Percentiles rank a stretch among this genome's conserved stretches.
phyloP scores from a whole-genome alignment of 35 echinoderm and acorn worm species.

The Ptychodera flava region DNA sequence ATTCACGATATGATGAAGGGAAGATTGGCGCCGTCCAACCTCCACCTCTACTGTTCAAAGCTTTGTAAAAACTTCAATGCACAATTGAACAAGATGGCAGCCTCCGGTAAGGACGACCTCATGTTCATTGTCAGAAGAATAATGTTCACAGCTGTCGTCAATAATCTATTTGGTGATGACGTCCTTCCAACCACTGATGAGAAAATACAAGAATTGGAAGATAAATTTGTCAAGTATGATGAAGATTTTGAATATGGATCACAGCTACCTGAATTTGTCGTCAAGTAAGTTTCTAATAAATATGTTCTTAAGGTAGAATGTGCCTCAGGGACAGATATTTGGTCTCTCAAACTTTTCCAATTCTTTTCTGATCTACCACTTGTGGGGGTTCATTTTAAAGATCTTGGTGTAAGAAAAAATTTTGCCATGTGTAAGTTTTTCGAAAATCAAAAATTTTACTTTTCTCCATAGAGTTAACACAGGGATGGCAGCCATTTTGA shows the following conservation, averaged over 20 bases:
- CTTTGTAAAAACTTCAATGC: background rate
- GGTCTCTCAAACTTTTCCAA: too few relatives aligned
- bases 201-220: conserved; percentile 11
- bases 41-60: background rate
- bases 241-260: conserved; percentile 23
- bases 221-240: conserved; percentile 16
- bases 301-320: too few relatives aligned
- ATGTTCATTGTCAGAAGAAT: conserved; percentile 4
- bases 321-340: too few relatives aligned
- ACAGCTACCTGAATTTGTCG: conserved; percentile 3
- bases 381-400: too few relatives aligned
- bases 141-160: conserved; percentile 17
- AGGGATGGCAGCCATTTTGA: too few relatives aligned
- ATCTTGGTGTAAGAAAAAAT: too few relatives aligned
- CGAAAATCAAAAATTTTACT: too few relatives aligned
- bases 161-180: conserved; percentile 16
- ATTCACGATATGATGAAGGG: conserved; percentile 21
- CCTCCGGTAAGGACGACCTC: background rate
- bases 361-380: too few relatives aligned
- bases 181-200: background rate
- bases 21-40: conserved; percentile 6
- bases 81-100: background rate
- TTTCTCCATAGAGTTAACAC: too few relatives aligned
- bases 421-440: too few relatives aligned
- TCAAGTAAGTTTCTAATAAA: conserved; percentile 2